Evolutionary conservation across 92 coral and sea anemone genomes (phyloP), one percentile per base, ranked within the genome.

Genomic region (Montipora capitata): DNA sequence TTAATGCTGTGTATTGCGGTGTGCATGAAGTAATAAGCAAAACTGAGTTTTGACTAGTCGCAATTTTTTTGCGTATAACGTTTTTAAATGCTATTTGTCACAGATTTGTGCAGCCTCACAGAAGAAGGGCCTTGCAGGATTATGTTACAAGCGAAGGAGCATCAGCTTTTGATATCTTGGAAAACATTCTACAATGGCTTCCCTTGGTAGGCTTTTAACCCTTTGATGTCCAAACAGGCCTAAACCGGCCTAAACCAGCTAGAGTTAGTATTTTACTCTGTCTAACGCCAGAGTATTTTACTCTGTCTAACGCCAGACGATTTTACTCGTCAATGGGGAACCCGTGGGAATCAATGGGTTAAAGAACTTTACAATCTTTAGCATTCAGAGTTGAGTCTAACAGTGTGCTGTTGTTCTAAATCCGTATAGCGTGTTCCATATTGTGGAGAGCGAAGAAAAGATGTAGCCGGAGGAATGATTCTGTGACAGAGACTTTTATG

Each of bases 121-220:
- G 59, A 82, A 56, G 27, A 89, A 83, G 72, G 49, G 78, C 40
- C 92, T 89, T 69, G 80, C 92, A 20, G 92, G 89, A 8, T 73
- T 83, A 73, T 42, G 68, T 79, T 3, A 67, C 84, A 54, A 64
- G 67, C 7, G 89, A 83, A 27, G 92, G 92, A 35, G 44, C 71
- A n/a, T 27, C 68, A 20, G 85, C 89, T 12, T 84, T 86, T 81
- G 77, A 77, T 20, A 59, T 71, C 7, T 56, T 78, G 85, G 85
- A 78, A 69, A 13, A 56, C 12, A 45, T 58, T 20, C 64, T 78
- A n/a, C 78, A 4, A 48, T 86, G 48, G 78, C 52, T 4, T 40
- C 90, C 15, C 79, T 86, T 3, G 85, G 90, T 70, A 56, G 13
- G 90, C 18, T 54, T 54, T 54, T 54, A 27, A 27, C 35, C 35